Percentiles rank a stretch among this genome's conserved stretches.
Evolutionary conservation across 2,888 invertebrate genomes (phyloP).

Genomic region (Beris chalybata): DNA sequence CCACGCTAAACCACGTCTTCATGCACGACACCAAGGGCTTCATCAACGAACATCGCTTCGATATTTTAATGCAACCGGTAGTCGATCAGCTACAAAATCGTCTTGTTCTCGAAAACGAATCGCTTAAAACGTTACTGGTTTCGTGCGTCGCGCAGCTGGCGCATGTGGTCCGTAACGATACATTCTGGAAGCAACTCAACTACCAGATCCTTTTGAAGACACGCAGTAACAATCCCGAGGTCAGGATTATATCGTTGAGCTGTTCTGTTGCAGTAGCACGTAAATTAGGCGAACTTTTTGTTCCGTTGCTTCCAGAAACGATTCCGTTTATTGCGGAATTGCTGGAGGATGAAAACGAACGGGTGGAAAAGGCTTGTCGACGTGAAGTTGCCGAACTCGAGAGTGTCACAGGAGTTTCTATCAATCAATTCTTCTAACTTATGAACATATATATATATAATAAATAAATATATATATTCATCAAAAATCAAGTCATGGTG

Average conservation of each 20-base stretch:
- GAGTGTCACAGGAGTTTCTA: constrained; percentile 82
- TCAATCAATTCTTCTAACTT: constrained; percentile 81
- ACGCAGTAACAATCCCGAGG: constrained; percentile 71
- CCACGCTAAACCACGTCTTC: constrained; percentile 77
- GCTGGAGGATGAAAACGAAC: constrained; percentile 84
- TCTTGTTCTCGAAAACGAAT: constrained; percentile 62
- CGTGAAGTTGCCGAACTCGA: constrained; percentile 83
- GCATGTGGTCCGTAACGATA: constrained; percentile 79
- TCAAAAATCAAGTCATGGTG: background rate
- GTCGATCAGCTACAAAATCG: constrained; percentile 86
- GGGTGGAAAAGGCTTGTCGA: constrained; percentile 78
- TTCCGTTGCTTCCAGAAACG: constrained; percentile 87
- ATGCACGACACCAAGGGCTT: constrained; percentile 82
- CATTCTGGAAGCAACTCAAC: constrained; percentile 86
- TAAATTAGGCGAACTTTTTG: constrained; percentile 85
- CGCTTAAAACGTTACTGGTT: constrained; percentile 66
- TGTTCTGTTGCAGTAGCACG: constrained; percentile 77
- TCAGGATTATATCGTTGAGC: constrained; percentile 71
- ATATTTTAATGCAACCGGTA: constrained; percentile 80
- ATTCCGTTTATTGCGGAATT: constrained; percentile 93
- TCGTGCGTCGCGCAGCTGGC: constrained; percentile 83
- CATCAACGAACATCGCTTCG: constrained; percentile 81
- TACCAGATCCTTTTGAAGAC: constrained; percentile 89
- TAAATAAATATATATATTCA: background rate
- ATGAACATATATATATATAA: too few relatives aligned